Evolutionary conservation across 2,113 vertebrate species (phyloP), one percentile per base, ranked within the genome.

Genomic region (Lichenostomus cassidix): DNA sequence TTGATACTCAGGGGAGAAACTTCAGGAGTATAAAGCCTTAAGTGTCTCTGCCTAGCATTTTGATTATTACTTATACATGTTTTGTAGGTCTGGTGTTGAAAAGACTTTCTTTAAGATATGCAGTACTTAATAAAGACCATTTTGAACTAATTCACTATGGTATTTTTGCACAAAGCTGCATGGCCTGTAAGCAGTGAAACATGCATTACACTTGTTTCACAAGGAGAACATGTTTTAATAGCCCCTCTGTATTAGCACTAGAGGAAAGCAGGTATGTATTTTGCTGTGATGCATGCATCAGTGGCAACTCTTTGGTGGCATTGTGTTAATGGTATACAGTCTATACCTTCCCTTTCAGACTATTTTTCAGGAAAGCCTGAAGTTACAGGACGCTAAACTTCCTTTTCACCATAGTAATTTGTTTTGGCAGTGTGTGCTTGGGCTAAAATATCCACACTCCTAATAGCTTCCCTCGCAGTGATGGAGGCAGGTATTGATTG

Each of bases 1-100:
- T 95, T 74, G 84, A 95, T 92, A 70, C 65, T 52, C 41, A 41
- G 47, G 95, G 91, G 87, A 73, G 59, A 53, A 87, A 35, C 83
- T 64, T 78, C 23, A 50, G 63, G 47, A 41, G 39, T 53, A 60
- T 42, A 58, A 94, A 92, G 28, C 44, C n/a, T 83, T 46, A 73
- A 47, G 60, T 62, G 27, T 63, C 52, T 91, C 90, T 94, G 29
- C 44, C 52, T 33, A 71, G 64, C 58, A 62, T 90, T 91, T 81
- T 94, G 68, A 41, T 95, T 77, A 50, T 84, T 93, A 9, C 29
- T 90, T 88, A n/a, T 20, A 21, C 58, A 17, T 19, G 5, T 70
- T 87, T 88, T 46, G 42, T 94, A 81, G 79, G 41, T 42, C 70
- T 83, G 64, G 7, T 70, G 63, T 89, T 82, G 52, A 79, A 94